Percentiles rank a stretch among this genome's conserved stretches.
phyloP scores from a whole-genome alignment of 2,888 invertebrate species.

The Itoplectis maculator region DNA sequence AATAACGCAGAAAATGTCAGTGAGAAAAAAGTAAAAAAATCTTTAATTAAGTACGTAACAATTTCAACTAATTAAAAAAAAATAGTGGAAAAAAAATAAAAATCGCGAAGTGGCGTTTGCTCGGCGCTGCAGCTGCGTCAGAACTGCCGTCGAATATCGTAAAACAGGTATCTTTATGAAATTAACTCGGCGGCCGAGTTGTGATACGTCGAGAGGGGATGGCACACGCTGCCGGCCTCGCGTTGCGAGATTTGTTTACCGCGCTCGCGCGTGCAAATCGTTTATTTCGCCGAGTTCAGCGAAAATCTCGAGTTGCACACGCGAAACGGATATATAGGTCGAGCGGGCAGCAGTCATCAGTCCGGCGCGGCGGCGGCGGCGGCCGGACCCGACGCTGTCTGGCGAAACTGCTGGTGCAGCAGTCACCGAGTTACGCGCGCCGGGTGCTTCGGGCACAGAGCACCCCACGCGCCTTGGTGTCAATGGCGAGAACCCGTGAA shows the following conservation, averaged over 20 bases:
- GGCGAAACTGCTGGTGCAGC: constrained; percentile 50
- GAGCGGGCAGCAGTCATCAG: constrained; percentile 44
- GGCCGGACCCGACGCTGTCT: constrained; percentile 31
- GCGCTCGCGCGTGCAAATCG: not conserved
- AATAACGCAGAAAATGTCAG: not conserved
- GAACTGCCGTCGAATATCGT: not conserved
- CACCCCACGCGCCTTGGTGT: constrained; percentile 41
- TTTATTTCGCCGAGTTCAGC: constrained; percentile 35
- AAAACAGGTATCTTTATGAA: constrained; percentile 6
- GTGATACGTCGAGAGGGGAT: constrained; percentile 14
- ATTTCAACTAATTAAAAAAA: not conserved
- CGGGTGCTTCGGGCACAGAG: constrained; percentile 37
- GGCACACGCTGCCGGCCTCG: not conserved
- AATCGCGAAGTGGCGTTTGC: not conserved
- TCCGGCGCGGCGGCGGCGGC: no score
- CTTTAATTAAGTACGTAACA: not conserved
- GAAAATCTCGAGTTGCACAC: constrained; percentile 36
- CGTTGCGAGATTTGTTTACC: constrained; percentile 20
- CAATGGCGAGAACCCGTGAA: constrained; percentile 44
- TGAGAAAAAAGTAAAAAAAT: not conserved
- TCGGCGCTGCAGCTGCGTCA: not conserved
- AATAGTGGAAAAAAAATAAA: not conserved
- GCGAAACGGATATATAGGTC: constrained; percentile 41
- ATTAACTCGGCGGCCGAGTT: not conserved
- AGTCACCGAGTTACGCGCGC: constrained; percentile 39